Evolutionary conservation across 2,113 vertebrate species (phyloP).

Genomic region (Corythaixoides concolor): DNA sequence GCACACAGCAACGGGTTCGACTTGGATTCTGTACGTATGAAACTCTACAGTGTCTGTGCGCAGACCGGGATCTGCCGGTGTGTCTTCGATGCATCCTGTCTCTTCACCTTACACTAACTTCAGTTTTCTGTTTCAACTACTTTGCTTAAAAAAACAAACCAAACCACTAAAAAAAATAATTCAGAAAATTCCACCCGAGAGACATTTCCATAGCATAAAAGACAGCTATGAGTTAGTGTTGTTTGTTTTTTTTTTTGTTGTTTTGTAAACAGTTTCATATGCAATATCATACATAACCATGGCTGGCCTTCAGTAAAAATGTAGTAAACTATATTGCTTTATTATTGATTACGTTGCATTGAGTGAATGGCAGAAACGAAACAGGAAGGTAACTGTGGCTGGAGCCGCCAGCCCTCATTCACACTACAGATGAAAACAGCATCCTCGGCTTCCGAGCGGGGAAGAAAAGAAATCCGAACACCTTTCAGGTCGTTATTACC

Average conservation of each 20-base stretch:
- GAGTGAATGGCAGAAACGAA: slow-evolving; percentile 74
- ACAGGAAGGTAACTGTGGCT: slow-evolving; percentile 72
- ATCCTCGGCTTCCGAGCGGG: slow-evolving; percentile 47
- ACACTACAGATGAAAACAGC: slow-evolving; percentile 72
- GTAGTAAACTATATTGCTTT: slow-evolving; percentile 86
- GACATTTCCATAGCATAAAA: slow-evolving; percentile 72
- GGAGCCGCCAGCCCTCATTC: slow-evolving; percentile 79
- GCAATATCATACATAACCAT: slow-evolving; percentile 82
- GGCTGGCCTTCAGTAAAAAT: slow-evolving; percentile 81
- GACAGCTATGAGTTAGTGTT: slow-evolving; percentile 80
- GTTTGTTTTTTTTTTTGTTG: background rate
- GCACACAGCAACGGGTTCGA: slow-evolving; percentile 25
- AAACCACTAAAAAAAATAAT: slow-evolving; percentile 44
- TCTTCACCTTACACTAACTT: slow-evolving; percentile 14
- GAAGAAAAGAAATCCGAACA: slow-evolving; percentile 76
- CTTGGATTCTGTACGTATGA: slow-evolving; percentile 63
- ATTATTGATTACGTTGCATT: slow-evolving; percentile 76
- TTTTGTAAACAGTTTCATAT: slow-evolving; percentile 83
- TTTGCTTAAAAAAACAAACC: slow-evolving; percentile 46
- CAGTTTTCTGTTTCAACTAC: slow-evolving; percentile 5
- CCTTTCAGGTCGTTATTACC: slow-evolving; percentile 93
- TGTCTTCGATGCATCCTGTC: slow-evolving; percentile 56
- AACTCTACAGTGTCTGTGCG: slow-evolving; percentile 69
- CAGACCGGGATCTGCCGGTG: slow-evolving; percentile 52
- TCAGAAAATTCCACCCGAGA: slow-evolving; percentile 54